These are phyloP conservation scores for Cosmopolites sordidus DNA, from an alignment of 2,888 invertebrate species.

Conservation along the genomic window DNA sequence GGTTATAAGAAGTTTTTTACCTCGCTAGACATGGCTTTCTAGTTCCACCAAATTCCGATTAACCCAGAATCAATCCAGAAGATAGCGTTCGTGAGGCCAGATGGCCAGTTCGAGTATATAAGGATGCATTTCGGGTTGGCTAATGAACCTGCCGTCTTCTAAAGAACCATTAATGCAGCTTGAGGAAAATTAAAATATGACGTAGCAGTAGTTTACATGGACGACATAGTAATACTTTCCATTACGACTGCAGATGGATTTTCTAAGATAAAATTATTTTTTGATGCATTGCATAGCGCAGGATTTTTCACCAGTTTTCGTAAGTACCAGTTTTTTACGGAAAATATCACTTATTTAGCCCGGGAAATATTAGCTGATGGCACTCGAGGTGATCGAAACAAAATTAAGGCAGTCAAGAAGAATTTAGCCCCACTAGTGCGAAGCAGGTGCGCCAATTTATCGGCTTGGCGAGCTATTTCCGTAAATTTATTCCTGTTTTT, in stretches of 20 bases:
- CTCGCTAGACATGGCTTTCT: constrained; percentile 32
- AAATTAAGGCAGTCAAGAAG: constrained; percentile 11
- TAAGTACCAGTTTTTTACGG: constrained; percentile 21
- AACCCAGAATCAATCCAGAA: constrained; percentile 29
- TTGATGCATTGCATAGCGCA: constrained; percentile 1
- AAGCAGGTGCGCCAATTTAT: constrained; percentile 12
- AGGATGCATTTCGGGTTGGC: constrained; percentile 20
- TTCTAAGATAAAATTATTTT: constrained; percentile 2
- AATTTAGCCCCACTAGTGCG: constrained; percentile 8
- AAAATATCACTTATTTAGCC: constrained; percentile 17
- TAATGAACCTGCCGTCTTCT: constrained; percentile 21
- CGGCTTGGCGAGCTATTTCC: constrained; percentile 20
- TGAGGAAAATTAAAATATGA: constrained; percentile 12
- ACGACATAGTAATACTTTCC: constrained; percentile 27
- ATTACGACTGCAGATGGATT: constrained; percentile 17
- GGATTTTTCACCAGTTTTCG: constrained; percentile 15
- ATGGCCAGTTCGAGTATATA: constrained; percentile 22
- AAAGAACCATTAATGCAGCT: constrained; percentile 15
- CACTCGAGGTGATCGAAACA: constrained; percentile 12
- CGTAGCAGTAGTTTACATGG: constrained; percentile 24
- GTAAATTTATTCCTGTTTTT: constrained; percentile 10
- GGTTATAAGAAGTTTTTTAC: constrained; percentile 28
- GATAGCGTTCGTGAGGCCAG: constrained; percentile 28
- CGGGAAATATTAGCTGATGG: constrained; percentile 8
- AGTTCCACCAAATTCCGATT: constrained; percentile 37